These are phyloP conservation scores for Hemibagrus wyckioides DNA, from an alignment of 2,113 vertebrate genomes.

Conservation along the genomic window DNA sequence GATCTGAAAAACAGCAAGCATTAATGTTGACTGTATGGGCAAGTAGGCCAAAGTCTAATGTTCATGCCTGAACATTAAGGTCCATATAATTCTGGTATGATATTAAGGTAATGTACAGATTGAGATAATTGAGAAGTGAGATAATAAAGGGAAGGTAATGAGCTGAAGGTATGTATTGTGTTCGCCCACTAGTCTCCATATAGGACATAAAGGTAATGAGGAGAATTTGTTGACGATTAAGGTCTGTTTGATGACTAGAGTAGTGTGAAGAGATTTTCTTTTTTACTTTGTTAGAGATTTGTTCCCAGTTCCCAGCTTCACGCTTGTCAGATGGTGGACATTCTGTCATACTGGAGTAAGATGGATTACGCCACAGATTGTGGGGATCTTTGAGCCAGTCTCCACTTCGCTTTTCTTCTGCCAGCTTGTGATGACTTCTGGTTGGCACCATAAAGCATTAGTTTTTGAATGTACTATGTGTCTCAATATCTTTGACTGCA, in stretches of 20 bases:
- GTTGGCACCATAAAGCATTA: neutral
- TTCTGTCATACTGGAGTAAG: constrained; percentile 22
- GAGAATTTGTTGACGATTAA: neutral
- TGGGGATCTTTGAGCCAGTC: constrained; percentile 23
- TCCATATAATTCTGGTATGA: neutral
- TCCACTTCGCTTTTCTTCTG: constrained; percentile 2
- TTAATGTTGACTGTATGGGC: neutral
- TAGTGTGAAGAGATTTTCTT: neutral
- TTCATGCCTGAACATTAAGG: neutral
- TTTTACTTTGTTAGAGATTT: constrained; percentile 7
- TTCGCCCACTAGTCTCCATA: neutral
- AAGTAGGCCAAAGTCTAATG: neutral
- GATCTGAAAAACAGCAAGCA: neutral
- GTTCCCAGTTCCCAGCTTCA: neutral
- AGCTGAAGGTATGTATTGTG: neutral
- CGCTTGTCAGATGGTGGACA: constrained; percentile 37
- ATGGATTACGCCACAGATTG: constrained; percentile 38
- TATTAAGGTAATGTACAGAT: neutral
- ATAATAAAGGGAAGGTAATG: neutral
- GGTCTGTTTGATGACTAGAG: neutral
- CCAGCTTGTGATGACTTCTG: constrained; percentile 23
- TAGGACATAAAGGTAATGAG: neutral
- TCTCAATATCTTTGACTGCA: neutral
- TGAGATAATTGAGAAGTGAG: neutral
- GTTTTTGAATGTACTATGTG: neutral